A percentile compares a stretch with the other conserved stretches of the same genome.
Conservation (phyloP, 2,888 invertebrate species). For the Camptogramma bilineatum region DNA sequence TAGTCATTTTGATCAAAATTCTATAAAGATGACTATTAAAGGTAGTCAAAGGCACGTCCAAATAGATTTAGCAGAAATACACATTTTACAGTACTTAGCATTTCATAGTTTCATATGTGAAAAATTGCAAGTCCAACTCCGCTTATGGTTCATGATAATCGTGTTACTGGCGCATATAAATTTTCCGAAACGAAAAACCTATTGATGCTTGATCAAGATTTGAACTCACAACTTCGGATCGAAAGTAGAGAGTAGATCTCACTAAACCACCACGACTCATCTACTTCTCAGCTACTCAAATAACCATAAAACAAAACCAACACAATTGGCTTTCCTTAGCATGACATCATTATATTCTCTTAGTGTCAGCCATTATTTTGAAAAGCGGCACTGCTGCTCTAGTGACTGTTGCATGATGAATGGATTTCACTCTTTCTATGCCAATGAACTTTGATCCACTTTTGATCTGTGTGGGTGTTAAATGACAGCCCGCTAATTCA, state of each 20-base stretch:
- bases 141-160: too few species aligned
- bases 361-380: constrained; percentile 68
- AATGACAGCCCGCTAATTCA: constrained; percentile 61
- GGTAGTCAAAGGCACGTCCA: too few species aligned
- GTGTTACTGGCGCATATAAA: too few species aligned
- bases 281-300: constrained; percentile 45
- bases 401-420: constrained; percentile 74
- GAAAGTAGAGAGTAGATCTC: not conserved
- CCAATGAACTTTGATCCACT: constrained; percentile 80
- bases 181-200: too few species aligned
- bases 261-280: not conserved
- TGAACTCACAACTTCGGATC: not conserved
- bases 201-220: too few species aligned
- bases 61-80: too few species aligned
- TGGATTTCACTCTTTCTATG: constrained; percentile 76
- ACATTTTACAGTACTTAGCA: too few species aligned
- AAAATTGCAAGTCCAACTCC: too few species aligned
- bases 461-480: constrained; percentile 70
- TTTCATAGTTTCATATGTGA: too few species aligned
- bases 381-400: constrained; percentile 68
- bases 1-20: too few species aligned
- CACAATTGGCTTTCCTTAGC: constrained; percentile 59
- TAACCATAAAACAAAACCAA: constrained; percentile 47
- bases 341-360: constrained; percentile 67
- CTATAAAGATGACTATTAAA: too few species aligned